Base-by-base conservation (phyloP, 2,888 invertebrate species). In the Agrotis puta region DNA sequence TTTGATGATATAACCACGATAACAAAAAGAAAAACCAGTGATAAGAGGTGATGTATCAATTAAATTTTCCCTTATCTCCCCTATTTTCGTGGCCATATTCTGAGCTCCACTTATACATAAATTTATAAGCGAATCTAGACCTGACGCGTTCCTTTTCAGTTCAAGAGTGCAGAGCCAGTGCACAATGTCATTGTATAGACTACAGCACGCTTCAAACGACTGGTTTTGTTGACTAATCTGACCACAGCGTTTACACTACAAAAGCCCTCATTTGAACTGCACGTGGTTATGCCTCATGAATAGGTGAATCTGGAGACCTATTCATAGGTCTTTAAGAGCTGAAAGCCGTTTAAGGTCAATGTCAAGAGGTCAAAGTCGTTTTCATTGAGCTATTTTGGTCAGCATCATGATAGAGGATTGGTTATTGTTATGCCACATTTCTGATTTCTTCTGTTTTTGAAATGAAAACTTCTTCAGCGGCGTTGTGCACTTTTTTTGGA, bases 181-280 rank as follows among this genome's bases (percentile, higher is more conserved):
- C 43, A 50, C 62, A 50, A 39, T 58, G 39, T 22, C 70, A 61
- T 56, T 64, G 54, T 64, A 20, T 48, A 14, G 3, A 33, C 43
- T 13, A 11, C 54, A 27, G 57, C 59, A 61, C 47, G 54, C 47
- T 59, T 61, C 24, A 27, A 43, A 39, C 14, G 22, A 13, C 14
- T 48, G 48, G 72, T 79, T 72, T 76, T 76, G 76, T 76, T 5
- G 24, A 39, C 56, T 72, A 72, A 76, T 76, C 64, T 43, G 13
- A 27, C 27, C 64, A 51, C 43, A 57, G 9, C 56, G 27, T 39
- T 72, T 50, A 59, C 6, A 20, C 56, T 20, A 76, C 79, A 72
- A 79, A 72, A 61, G 59, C 22, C 20, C 45, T 54, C 7, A 45
- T 20, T 45, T 54, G 50, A 59, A 63, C 39, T 71, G n/a, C 53